Evolutionary conservation across 2,113 vertebrate genomes (phyloP), one percentile per base, ranked within the genome.

Genomic region (Syrmaticus mikado): DNA sequence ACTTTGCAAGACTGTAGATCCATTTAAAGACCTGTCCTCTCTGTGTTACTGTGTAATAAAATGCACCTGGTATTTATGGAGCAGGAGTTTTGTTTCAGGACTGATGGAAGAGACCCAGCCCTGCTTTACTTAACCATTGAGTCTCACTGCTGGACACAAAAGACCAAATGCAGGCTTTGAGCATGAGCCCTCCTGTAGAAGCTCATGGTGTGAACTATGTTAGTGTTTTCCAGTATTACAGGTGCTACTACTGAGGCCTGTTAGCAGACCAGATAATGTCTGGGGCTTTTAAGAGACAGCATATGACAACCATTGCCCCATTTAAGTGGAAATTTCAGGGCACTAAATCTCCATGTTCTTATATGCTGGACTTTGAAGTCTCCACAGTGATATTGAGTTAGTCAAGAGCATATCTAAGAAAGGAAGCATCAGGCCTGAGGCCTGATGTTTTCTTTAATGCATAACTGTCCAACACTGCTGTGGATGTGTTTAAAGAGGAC

Each of bases 51-150:
- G 2, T 60, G 13, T 65, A 80, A 82, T 92, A 90, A 92, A 94
- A 85, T 67, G 58, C 6, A 80, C 40, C 43, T 61, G 52, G 79
- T 92, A 78, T 89, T 95, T 92, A 90, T 68, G 57, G 61, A 52
- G 32, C 61, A 71, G 61, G 45, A 85, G 28, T 70, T 82, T 25
- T 38, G 10, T 76, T 48, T 71, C 5, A 3, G 13, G 17, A 20
- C 40, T 88, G 95, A 83, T 83, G 87, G 52, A 89, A 72, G 7
- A 64, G 61, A 87, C 13, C 36, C 16, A 78, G 46, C 41, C 66
- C 43, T 74, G 30, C 27, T 52, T 83, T 78, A 36, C 16, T 74
- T 85, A 82, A 79, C 71, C 80, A 20, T 24, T 87, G 87, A 41
- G 68, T 92, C 84, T 87, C 60, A 77, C 75, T 22, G 36, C 1